Evolutionary conservation across 1,140 invertebrate species (phyloP).

Genomic region (Hylaeus anthracinus): DNA sequence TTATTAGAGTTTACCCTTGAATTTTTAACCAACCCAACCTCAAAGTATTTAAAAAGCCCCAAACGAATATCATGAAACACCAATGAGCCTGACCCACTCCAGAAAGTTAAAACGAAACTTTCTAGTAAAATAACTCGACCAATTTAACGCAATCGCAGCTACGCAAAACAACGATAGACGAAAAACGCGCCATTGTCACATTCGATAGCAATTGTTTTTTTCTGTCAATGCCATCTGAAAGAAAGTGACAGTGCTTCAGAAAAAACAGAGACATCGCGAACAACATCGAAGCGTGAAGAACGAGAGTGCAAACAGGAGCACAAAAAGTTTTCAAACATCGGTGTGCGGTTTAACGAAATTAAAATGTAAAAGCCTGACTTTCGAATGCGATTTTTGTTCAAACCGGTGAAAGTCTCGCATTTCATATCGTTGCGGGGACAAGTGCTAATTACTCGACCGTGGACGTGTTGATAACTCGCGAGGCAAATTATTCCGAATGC

Average conservation of each 20-base stretch:
- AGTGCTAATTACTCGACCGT: background rate
- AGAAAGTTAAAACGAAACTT: too few species aligned
- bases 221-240: too few species aligned
- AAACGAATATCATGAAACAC: too few species aligned
- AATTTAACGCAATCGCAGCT: too few species aligned
- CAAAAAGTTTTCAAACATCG: background rate
- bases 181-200: too few species aligned
- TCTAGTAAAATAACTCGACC: too few species aligned
- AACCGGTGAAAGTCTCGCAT: background rate
- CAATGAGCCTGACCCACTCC: too few species aligned
- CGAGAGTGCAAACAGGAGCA: background rate
- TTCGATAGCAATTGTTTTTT: too few species aligned
- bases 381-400: background rate
- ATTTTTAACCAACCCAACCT: too few species aligned
- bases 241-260: background rate
- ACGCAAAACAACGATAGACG: too few species aligned
- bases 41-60: too few species aligned
- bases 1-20: too few species aligned
- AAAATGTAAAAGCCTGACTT: conserved; percentile 1
- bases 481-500: background rate
- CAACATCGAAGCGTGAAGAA: background rate
- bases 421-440: background rate
- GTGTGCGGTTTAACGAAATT: background rate
- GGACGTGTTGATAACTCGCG: background rate
- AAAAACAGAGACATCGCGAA: background rate